phyloP scores from a whole-genome alignment of 2,888 invertebrate species.

The Eudemis profundana region DNA sequence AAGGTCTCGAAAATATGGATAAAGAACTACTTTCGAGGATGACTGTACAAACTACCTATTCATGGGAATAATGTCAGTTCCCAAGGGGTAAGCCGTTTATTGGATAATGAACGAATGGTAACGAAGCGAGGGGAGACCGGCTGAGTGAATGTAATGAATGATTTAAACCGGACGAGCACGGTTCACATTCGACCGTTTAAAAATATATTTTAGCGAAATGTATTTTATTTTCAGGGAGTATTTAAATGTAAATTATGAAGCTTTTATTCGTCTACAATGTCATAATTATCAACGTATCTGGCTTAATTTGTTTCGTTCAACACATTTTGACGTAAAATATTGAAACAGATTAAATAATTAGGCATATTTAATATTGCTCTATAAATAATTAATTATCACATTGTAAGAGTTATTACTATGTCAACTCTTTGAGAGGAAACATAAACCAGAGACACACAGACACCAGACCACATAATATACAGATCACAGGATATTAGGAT shows the following conservation, averaged over 20 bases:
- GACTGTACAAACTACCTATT: conserved; percentile 2
- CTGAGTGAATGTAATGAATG: conserved; percentile 38
- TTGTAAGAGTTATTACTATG: background rate
- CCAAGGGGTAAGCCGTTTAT: conserved; percentile 42
- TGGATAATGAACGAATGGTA: conserved; percentile 46
- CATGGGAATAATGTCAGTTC: conserved; percentile 29
- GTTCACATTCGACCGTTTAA: background rate
- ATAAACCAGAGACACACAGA: no score
- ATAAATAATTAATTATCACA: background rate
- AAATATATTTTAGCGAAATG: background rate
- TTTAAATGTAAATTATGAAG: background rate
- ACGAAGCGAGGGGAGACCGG: conserved; percentile 38
- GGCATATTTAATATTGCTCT: background rate
- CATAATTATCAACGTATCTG: background rate
- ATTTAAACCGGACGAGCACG: conserved; percentile 12
- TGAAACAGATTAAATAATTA: background rate
- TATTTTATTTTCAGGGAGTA: background rate
- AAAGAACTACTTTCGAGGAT: conserved; percentile 13
- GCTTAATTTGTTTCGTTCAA: background rate
- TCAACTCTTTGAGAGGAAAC: no score
- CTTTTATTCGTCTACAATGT: background rate
- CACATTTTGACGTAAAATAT: background rate
- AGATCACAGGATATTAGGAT: no score
- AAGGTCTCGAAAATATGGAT: no score
- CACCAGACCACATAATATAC: no score